Evolutionary conservation across 2,797 vertebrate genomes (phyloP).

Genomic region (Rhabdomys pumilio): DNA sequence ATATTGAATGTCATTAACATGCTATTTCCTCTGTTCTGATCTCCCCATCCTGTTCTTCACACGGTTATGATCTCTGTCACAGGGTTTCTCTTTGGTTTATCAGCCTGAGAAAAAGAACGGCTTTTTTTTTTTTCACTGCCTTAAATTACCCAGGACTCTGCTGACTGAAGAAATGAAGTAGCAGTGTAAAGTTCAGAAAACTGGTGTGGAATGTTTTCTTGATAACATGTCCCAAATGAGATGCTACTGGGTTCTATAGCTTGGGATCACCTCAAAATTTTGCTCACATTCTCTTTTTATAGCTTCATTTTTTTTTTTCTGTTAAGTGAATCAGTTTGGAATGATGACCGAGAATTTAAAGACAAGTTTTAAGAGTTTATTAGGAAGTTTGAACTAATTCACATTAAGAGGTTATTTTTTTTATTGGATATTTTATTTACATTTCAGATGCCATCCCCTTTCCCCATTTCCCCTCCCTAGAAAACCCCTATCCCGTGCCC

Average conservation of each 20-base stretch:
- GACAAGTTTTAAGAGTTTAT: not conserved
- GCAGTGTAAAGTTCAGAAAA: slow-evolving; percentile 82
- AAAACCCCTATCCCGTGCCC: no score
- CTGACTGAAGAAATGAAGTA: slow-evolving; percentile 78
- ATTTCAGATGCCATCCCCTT: no score
- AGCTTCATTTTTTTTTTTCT: not conserved
- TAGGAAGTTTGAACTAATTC: not conserved
- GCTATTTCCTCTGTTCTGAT: slow-evolving; percentile 89
- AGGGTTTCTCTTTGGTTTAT: slow-evolving; percentile 83
- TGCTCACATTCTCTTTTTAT: not conserved
- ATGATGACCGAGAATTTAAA: not conserved
- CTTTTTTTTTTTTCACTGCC: slow-evolving; percentile 81
- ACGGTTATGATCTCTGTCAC: slow-evolving; percentile 85
- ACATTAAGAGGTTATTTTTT: not conserved
- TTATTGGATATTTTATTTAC: no score
- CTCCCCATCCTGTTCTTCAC: slow-evolving; percentile 88
- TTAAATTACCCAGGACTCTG: slow-evolving; percentile 86
- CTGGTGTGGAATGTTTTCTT: slow-evolving; percentile 83
- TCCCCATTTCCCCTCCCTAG: no score
- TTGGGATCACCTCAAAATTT: not conserved
- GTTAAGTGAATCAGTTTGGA: not conserved
- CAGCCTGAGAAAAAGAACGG: slow-evolving; percentile 83
- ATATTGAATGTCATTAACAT: slow-evolving; percentile 92
- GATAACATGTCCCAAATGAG: slow-evolving; percentile 68
- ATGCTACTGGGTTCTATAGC: not conserved